Conservation (phyloP, 1,140 invertebrate genomes). For the Rhyzopertha dominica region DNA sequence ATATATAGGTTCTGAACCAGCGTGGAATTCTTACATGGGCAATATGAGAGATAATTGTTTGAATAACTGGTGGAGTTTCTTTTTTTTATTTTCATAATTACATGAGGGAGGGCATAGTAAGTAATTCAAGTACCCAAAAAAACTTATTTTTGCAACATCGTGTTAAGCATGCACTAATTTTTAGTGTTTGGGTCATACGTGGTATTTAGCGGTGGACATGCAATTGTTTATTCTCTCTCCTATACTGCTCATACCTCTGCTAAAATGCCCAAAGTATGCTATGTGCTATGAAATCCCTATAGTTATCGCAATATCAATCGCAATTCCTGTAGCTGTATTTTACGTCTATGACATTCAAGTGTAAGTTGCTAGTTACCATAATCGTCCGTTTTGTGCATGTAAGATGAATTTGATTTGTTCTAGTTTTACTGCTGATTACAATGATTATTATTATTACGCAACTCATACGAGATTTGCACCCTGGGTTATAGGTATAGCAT, state of each 20-base stretch:
- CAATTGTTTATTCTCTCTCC: slow-evolving; percentile 59
- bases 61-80: slow-evolving; percentile 54
- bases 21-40: slow-evolving; percentile 38
- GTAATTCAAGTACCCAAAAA: slow-evolving; percentile 2
- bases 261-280: slow-evolving; percentile 4
- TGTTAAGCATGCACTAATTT: slow-evolving; percentile 14
- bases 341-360: slow-evolving; percentile 8
- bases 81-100: slow-evolving; percentile 58
- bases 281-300: slow-evolving; percentile 5
- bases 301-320: slow-evolving; percentile 1
- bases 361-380: not conserved
- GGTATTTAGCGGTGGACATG: slow-evolving; percentile 60
- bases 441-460: slow-evolving; percentile 9
- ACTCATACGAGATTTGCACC: slow-evolving; percentile 10
- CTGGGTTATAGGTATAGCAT: slow-evolving; percentile 4
- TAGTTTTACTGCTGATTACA: slow-evolving; percentile 5
- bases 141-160: not conserved
- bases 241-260: slow-evolving; percentile 41
- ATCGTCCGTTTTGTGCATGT: not conserved
- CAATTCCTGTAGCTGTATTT: not conserved
- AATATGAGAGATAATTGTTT: slow-evolving; percentile 38
- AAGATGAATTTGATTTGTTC: not conserved
- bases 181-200: slow-evolving; percentile 54
- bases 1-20: slow-evolving; percentile 43
- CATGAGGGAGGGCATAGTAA: slow-evolving; percentile 33